Evolutionary conservation across 2,797 vertebrate genomes (phyloP), one percentile per base, ranked within the genome.

Genomic region (Bradypodion pumilum): DNA sequence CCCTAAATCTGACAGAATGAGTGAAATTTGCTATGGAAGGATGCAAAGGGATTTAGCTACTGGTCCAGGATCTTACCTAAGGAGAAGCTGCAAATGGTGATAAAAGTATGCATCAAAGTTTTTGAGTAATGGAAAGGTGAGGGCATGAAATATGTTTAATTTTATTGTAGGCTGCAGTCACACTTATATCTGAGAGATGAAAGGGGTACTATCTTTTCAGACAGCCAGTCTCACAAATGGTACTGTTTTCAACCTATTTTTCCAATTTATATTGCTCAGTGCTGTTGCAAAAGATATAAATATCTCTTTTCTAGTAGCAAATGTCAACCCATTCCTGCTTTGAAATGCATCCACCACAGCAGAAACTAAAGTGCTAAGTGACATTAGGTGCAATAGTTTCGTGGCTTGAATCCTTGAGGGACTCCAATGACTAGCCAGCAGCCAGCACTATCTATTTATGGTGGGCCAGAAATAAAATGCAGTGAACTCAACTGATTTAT

Each of bases 111-210:
- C 9, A 32, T 25, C 60, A 76, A 21, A 74, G 79, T 76, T 83
- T 86, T 65, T 84, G 68, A 5, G 85, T 74, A 77, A 81, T 44
- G 59, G 86, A 32, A 86, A 85, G 74, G 70, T 32, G 81, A 86
- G 49, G 77, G 15, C 68, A 84, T 15, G 63, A 89, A 88, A 91
- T 77, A 74, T 37, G 82, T 82, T 91, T 89, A 83, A 84, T 90
- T 90, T 87, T 91, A 84, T 87, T 83, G 2, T 60, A 83, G 85
- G 32, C 1, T 89, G 85, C 82, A 84, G 75, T 91, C 76, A 25
- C 49, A 84, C 90, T 92, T 90, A 82, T 78, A 86, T 91, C 87
- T 68, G 79, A 87, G 87, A 91, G 81, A 86, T 85, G 89, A 85
- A 81, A 83, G 89, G 85, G 86, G 87, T 93, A 25, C 88, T 87